phyloP scores from a whole-genome alignment of 2,797 vertebrate species.

The Anisognathus igniventris region DNA sequence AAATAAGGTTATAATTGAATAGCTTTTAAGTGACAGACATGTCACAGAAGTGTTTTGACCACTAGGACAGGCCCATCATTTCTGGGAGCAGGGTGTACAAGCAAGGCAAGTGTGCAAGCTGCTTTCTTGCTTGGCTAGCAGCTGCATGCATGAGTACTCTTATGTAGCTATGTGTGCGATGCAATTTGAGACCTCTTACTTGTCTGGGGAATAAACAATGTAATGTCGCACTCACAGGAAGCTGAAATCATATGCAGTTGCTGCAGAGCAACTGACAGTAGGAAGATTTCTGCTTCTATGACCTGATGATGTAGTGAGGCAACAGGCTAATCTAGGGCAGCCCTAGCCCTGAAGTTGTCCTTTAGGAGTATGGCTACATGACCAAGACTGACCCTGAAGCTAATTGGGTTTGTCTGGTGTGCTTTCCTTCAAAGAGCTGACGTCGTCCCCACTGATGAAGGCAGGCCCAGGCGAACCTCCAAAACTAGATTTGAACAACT shows the following conservation, averaged over 20 bases:
- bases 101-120: not conserved
- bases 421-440: constrained; percentile 68
- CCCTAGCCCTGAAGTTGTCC: not conserved
- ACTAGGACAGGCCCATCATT: not conserved
- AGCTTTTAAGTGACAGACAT: not conserved
- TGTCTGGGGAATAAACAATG: not conserved
- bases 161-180: not conserved
- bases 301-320: not conserved
- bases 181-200: not conserved
- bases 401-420: not conserved
- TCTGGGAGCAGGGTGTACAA: not conserved
- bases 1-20: not conserved
- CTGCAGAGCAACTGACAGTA: not conserved
- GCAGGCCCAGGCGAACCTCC: constrained; percentile 34
- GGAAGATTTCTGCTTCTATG: not conserved
- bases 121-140: not conserved
- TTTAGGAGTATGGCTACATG: not conserved
- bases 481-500: constrained; percentile 77
- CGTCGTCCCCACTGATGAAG: constrained; percentile 42
- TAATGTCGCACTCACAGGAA: not conserved
- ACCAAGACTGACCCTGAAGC: not conserved
- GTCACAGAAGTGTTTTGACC: not conserved
- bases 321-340: not conserved
- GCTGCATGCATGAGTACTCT: not conserved
- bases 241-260: not conserved